These are phyloP conservation scores for Eustalomyia histrio DNA, from an alignment of 2,888 invertebrate genomes.

Conservation along the genomic window DNA sequence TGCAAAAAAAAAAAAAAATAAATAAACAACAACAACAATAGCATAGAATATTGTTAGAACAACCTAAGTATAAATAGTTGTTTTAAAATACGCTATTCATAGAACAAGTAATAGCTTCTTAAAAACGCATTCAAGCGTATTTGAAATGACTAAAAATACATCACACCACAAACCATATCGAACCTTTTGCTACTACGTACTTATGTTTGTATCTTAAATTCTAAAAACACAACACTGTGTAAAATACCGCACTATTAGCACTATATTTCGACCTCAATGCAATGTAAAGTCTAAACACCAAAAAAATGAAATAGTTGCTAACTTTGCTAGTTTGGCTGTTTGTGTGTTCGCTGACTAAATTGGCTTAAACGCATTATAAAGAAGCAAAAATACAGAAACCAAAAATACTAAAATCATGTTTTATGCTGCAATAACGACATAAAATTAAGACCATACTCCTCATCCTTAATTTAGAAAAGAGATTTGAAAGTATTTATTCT, in stretches of 20 bases:
- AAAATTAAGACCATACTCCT: slow-evolving; percentile 21
- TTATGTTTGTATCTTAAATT: background rate
- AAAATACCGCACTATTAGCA: slow-evolving; percentile 4
- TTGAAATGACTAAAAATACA: slow-evolving; percentile 3
- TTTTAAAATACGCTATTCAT: background rate
- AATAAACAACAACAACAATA: too few relatives aligned
- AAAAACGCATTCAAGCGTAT: background rate
- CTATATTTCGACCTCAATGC: slow-evolving; percentile 2
- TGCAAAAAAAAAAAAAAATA: too few relatives aligned
- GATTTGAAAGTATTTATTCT: background rate
- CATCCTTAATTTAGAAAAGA: background rate
- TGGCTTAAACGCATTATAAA: slow-evolving; percentile 21
- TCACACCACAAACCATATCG: slow-evolving; percentile 3
- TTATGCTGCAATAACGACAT: slow-evolving; percentile 45
- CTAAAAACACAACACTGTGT: background rate
- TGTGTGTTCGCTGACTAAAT: background rate
- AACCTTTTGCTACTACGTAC: background rate
- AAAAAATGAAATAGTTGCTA: background rate
- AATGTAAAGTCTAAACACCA: background rate
- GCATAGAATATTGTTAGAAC: background rate
- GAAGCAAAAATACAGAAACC: background rate
- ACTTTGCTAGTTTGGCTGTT: slow-evolving; percentile 2
- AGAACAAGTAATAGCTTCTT: background rate
- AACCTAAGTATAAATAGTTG: background rate
- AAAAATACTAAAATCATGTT: slow-evolving; percentile 28